These are phyloP conservation scores for Drosophila grimshawi DNA, from an alignment of 1,140 invertebrate species.

Conservation along the genomic window DNA sequence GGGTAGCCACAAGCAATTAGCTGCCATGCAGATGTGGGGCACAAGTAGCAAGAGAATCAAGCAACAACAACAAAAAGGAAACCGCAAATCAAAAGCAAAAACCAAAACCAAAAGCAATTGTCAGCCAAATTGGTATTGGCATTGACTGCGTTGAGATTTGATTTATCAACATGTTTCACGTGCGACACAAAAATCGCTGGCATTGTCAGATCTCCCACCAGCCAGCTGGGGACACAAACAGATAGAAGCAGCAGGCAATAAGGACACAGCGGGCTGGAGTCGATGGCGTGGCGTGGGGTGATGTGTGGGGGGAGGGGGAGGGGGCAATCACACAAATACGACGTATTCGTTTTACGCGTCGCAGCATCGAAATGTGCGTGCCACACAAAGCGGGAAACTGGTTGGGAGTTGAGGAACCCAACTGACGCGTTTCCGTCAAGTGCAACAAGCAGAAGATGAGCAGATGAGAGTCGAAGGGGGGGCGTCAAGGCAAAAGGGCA, in stretches of 20 bases:
- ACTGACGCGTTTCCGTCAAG: conserved; percentile 81
- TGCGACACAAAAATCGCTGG: conserved; percentile 49
- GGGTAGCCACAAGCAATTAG: conserved; percentile 64
- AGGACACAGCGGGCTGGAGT: too few relatives aligned
- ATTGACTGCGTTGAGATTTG: conserved; percentile 79
- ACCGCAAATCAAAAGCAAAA: conserved; percentile 42
- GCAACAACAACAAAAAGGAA: conserved; percentile 15
- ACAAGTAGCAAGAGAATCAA: conserved; percentile 24
- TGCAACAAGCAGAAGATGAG: conserved; percentile 68
- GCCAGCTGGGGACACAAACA: conserved; percentile 53
- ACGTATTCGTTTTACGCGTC: conserved; percentile 73
- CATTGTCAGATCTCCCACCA: conserved; percentile 57
- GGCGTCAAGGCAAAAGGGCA: background rate
- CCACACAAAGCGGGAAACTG: conserved; percentile 53
- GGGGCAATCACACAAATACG: conserved; percentile 68
- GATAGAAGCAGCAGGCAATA: conserved; percentile 6
- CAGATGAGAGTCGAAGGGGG: background rate
- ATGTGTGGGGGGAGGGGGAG: background rate
- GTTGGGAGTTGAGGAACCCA: conserved; percentile 15
- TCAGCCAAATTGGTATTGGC: conserved; percentile 80
- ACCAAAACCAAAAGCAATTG: conserved; percentile 64
- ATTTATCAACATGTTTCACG: conserved; percentile 81
- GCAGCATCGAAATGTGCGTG: conserved; percentile 77
- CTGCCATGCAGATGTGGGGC: conserved; percentile 46
- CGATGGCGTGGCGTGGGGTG: background rate